Evolutionary conservation across 1,140 invertebrate species (phyloP).

Genomic region (Magallana angulata): DNA sequence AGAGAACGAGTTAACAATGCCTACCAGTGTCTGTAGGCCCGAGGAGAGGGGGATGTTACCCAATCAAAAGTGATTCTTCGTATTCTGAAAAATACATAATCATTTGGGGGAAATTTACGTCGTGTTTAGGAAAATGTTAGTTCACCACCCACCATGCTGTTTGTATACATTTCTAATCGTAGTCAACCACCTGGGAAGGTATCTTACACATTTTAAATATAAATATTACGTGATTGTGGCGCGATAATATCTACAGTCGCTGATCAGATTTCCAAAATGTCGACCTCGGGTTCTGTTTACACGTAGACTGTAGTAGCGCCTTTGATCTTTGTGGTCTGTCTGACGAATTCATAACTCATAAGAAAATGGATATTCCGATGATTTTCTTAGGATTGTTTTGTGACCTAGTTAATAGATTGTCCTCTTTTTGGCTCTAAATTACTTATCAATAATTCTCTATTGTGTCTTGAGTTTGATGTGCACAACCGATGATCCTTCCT

Average conservation of each 20-base stretch:
- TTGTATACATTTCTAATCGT: not conserved
- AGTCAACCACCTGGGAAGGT: not conserved
- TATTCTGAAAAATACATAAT: not conserved
- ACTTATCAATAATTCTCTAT: not conserved
- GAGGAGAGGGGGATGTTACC: not conserved
- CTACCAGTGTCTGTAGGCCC: not conserved
- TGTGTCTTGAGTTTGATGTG: conserved; percentile 14
- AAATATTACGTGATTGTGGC: conserved; percentile 16
- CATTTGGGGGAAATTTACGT: not conserved
- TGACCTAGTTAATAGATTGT: not conserved
- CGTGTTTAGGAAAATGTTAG: not conserved
- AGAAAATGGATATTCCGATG: not conserved
- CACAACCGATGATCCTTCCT: not conserved
- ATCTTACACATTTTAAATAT: conserved; percentile 32
- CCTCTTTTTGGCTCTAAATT: not conserved
- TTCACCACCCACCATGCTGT: not conserved
- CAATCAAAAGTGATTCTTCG: not conserved
- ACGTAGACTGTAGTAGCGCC: not conserved
- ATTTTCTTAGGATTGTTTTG: not conserved
- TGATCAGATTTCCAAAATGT: not conserved
- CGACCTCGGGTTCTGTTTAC: not conserved
- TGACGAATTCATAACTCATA: not conserved
- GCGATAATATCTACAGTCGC: not conserved
- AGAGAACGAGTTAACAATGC: not conserved
- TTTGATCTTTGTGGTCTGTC: not conserved